These are phyloP conservation scores for Mongoloraphidia duomilia DNA, from an alignment of 2,888 invertebrate species.

Conservation along the genomic window DNA sequence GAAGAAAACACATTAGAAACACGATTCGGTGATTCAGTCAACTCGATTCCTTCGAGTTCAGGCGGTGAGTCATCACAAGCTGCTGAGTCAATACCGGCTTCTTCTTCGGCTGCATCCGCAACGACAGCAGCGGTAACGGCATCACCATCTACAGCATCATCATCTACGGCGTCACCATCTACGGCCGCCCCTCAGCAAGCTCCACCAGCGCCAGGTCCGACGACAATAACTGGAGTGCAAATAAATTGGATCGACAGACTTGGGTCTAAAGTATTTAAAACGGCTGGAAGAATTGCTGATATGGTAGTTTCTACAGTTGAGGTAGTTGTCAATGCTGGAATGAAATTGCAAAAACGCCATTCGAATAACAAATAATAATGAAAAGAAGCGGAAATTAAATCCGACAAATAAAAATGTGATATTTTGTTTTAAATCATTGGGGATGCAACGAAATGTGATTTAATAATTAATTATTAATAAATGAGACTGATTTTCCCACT, in stretches of 20 bases:
- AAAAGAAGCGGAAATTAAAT: no score
- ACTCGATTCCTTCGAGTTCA: neutral
- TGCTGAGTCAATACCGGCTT: neutral
- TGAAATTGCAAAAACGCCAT: neutral
- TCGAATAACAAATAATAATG: no score
- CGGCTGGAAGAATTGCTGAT: conserved; percentile 26
- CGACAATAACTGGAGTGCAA: neutral
- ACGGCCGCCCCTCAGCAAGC: neutral
- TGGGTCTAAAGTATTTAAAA: conserved; percentile 21
- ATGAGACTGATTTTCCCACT: no score
- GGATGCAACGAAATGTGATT: no score
- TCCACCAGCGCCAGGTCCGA: neutral
- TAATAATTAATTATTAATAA: no score
- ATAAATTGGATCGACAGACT: conserved; percentile 9
- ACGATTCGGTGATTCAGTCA: neutral
- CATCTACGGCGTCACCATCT: neutral
- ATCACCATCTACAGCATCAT: neutral
- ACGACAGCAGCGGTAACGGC: conserved; percentile 5
- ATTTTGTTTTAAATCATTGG: no score
- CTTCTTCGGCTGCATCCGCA: conserved; percentile 5
- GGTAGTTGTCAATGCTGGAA: conserved; percentile 3
- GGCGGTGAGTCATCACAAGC: no score
- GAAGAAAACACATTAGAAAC: neutral
- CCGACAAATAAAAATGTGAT: no score
- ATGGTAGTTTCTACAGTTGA: conserved; percentile 19